Evolutionary conservation across 2,113 vertebrate species (phyloP).

Genomic region (Budorcas taxicolor): DNA sequence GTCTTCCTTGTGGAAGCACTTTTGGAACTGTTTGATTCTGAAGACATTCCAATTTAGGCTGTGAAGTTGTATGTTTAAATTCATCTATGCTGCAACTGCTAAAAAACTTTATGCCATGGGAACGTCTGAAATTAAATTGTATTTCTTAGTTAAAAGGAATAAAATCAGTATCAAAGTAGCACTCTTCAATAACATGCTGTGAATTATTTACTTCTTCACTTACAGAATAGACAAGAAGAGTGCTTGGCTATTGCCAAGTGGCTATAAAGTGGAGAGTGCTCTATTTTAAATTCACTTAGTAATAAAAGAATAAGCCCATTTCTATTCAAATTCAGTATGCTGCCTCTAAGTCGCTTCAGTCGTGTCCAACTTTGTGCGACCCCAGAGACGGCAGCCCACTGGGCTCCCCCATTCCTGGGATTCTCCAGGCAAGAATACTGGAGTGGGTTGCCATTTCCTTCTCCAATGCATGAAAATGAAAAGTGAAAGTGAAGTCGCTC

Average conservation of each 20-base stretch:
- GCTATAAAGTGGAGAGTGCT: background rate
- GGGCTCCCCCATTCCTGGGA: too few relatives aligned
- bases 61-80: constrained; percentile 84
- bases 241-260: too few relatives aligned
- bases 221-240: background rate
- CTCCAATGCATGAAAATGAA: too few relatives aligned
- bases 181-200: background rate
- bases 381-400: too few relatives aligned
- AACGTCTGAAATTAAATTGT: constrained; percentile 47
- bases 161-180: background rate
- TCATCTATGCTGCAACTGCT: constrained; percentile 89
- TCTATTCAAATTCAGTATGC: background rate
- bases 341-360: too few relatives aligned
- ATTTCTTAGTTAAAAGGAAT: background rate
- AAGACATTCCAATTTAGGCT: constrained; percentile 80
- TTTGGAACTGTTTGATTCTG: constrained; percentile 74
- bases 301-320: background rate
- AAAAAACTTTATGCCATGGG: constrained; percentile 84
- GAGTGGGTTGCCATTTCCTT: too few relatives aligned
- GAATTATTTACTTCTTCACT: background rate
- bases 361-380: too few relatives aligned
- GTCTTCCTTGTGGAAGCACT: constrained; percentile 64
- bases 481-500: too few relatives aligned
- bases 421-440: too few relatives aligned
- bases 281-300: background rate